Evolutionary conservation across 2,888 invertebrate genomes (phyloP).

Genomic region (Tenodera sinensis): DNA sequence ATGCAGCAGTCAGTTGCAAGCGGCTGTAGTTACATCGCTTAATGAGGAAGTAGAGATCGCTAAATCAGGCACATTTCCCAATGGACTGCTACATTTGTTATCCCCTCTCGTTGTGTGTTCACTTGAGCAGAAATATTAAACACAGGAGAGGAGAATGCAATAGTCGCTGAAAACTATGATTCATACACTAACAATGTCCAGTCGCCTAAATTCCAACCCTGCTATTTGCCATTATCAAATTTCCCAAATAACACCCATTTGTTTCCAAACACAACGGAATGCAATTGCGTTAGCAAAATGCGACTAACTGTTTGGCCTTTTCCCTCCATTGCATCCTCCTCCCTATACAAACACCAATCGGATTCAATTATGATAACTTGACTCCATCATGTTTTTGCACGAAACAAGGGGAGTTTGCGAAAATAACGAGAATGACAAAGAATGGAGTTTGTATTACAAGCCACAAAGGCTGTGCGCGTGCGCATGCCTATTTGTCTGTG

Average conservation of each 20-base stretch:
- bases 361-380: constrained; percentile 10
- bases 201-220: background rate
- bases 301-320: background rate
- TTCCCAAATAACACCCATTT: background rate
- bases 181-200: background rate
- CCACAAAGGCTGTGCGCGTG: background rate
- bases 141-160: background rate
- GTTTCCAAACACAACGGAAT: background rate
- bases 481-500: background rate
- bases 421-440: background rate
- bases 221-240: background rate
- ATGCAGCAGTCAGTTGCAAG: background rate
- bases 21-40: no score
- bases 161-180: background rate
- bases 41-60: background rate
- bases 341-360: background rate
- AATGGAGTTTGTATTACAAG: background rate
- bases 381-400: background rate
- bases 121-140: background rate
- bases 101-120: background rate
- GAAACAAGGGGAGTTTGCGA: background rate
- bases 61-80: background rate
- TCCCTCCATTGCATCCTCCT: background rate
- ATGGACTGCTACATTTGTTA: background rate
- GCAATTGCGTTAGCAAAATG: background rate